Conservation (phyloP, 2,888 invertebrate genomes). For the Ophion slaviceki region DNA sequence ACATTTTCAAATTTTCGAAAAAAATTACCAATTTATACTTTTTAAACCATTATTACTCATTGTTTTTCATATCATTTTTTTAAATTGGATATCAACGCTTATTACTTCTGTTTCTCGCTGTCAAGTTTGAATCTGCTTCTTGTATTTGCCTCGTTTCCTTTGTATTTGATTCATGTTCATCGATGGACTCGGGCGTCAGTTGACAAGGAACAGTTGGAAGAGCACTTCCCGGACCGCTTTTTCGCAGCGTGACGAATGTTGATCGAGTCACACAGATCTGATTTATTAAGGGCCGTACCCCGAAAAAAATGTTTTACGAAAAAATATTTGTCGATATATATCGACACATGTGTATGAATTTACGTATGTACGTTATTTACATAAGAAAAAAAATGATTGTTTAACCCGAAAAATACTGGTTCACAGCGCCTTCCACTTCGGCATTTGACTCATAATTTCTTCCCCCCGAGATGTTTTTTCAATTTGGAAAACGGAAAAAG, state of each 20-base stretch:
- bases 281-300: constrained; percentile 49
- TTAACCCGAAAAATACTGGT: too few relatives aligned
- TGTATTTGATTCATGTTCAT: constrained; percentile 68
- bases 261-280: constrained; percentile 56
- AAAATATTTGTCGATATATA: constrained; percentile 1
- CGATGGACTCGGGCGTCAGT: constrained; percentile 59
- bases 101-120: neutral
- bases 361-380: neutral
- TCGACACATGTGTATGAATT: constrained; percentile 12
- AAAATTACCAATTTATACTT: too few relatives aligned
- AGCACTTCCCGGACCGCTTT: neutral
- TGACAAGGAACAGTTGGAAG: constrained; percentile 28
- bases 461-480: too few relatives aligned
- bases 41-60: too few relatives aligned
- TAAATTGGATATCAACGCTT: neutral
- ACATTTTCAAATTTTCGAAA: too few relatives aligned
- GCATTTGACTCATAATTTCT: too few relatives aligned
- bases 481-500: too few relatives aligned
- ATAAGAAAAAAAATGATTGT: too few relatives aligned
- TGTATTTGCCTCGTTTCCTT: constrained; percentile 15
- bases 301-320: constrained; percentile 44
- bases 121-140: neutral
- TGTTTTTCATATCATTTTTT: neutral
- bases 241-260: constrained; percentile 51
- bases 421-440: too few relatives aligned